Evolutionary conservation across 2,888 invertebrate species (phyloP), one percentile per base, ranked within the genome.

Genomic region (Tridacna gigas): DNA sequence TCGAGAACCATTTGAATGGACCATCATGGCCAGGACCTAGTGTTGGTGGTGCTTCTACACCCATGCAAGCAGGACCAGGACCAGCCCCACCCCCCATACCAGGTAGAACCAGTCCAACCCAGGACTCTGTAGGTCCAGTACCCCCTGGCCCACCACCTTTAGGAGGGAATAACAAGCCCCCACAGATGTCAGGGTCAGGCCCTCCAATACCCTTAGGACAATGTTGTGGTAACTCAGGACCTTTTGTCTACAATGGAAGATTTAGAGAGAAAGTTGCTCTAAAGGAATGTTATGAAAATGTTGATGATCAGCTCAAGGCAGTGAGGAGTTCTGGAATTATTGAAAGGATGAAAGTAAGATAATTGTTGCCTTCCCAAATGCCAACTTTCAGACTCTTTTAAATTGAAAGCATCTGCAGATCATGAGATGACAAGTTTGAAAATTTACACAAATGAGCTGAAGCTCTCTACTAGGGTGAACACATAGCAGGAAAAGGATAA

Each of bases 281-380:
- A 25, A 26, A 82, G 20, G 85, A 82, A 73, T 86, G 85, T 47
- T 86, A 80, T 79, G 81, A 74, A 47, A 79, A 77, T 69, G 45
- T 74, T 26, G 79, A 86, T 60, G 75, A 75, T n/a, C 22, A 71
- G 15, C 56, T 86, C 12, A 71, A 65, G n/a, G n/a, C 15, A 11
- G 51, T 86, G 4, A 37, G 75, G 28, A 60, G 51, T 56, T 66
- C 77, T 0, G 80, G 63, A 26, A 60, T 82, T n/a, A 60, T 60
- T 20, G 56, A 74, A 25, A 75, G 56, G 13, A 67, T 86, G 51
- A 78, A 82, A 78, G 71, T 51, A 51, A 22, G 51, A 47, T 20
- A 45, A 9, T 20, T 37, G 7, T 37, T 37, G 3, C 37, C 3
- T 37, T 37, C 7, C 37, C 37, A 37, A 37, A 37, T 37, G 37